Evolutionary conservation across 2,797 vertebrate species (phyloP).

Genomic region (Anas georgica): DNA sequence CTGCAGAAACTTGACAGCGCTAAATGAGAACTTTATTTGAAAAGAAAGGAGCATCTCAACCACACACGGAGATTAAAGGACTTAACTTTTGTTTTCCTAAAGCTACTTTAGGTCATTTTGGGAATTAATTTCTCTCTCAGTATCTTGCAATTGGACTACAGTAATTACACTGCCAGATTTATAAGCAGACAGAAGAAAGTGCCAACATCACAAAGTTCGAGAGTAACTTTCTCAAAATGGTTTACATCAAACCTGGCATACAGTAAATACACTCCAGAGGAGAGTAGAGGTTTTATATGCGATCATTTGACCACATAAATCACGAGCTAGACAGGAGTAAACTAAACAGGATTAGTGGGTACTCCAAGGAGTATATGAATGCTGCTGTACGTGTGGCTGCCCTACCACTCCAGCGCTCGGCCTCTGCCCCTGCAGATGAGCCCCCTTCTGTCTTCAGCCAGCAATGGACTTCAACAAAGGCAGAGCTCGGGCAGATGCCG

Average conservation of each 20-base stretch:
- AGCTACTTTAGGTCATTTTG: background rate
- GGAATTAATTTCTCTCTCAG: background rate
- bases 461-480: background rate
- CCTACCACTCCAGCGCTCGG: fast-evolving
- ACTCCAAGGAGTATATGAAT: background rate
- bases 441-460: background rate
- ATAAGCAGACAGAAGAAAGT: background rate
- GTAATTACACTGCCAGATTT: background rate
- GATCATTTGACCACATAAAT: background rate
- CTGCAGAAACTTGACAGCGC: background rate
- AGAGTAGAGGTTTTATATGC: background rate
- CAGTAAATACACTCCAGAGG: background rate
- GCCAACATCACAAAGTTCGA: background rate
- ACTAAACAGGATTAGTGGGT: background rate
- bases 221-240: background rate
- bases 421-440: background rate
- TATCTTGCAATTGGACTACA: background rate
- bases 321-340: background rate
- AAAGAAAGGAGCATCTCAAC: constrained; percentile 7
- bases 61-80: constrained; percentile 17
- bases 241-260: background rate
- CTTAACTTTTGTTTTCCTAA: background rate
- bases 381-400: background rate
- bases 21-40: constrained; percentile 5
- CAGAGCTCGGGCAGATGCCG: background rate